Evolutionary conservation across 2,797 vertebrate genomes (phyloP), one percentile per base, ranked within the genome.

Genomic region (Myotis myotis): DNA sequence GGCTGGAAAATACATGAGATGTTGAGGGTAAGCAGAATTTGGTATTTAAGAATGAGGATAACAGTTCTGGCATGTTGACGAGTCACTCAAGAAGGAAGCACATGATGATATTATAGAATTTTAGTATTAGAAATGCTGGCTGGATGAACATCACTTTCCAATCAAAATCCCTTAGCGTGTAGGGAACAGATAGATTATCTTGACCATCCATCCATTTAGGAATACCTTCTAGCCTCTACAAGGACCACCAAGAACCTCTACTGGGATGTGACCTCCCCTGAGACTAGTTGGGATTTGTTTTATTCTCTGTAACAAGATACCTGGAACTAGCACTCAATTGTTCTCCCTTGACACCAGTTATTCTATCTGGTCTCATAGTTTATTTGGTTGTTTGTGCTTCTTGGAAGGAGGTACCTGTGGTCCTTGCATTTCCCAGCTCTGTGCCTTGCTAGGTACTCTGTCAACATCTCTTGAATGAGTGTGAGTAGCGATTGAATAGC

Each of bases 231-330:
- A 75, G 66, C 7, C 9, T 95, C 68, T 91, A 66, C 55, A 53
- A 86, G 62, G 57, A 41, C 89, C 62, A 41, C 30, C 6, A 25
- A 36, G 44, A 79, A 64, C 30, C n/a, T 89, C 33, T 84, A 22
- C 25, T 22, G 57, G 47, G 60, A 85, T 88, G 51, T 44, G 30
- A 66, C 85, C 28, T 82, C 62, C 92, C 75, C 64, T 70, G 76
- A 93, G 80, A 91, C 12, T 30, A 78, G 57, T 38, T 68, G 64
- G 30, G 36, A 80, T 96, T 84, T 87, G 23, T 60, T 94, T 94
- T 83, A 80, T 60, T 91, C 53, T 83, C 62, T 89, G 33, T 47
- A 70, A 87, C 33, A 92, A 95, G 70, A 96, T 72, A 89, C 33
- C 93, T 79, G 90, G 78, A 95, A 93, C 72, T 44, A 81, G 22